Evolutionary conservation across 2,888 invertebrate species (phyloP).

Genomic region (Callosobruchus maculatus): DNA sequence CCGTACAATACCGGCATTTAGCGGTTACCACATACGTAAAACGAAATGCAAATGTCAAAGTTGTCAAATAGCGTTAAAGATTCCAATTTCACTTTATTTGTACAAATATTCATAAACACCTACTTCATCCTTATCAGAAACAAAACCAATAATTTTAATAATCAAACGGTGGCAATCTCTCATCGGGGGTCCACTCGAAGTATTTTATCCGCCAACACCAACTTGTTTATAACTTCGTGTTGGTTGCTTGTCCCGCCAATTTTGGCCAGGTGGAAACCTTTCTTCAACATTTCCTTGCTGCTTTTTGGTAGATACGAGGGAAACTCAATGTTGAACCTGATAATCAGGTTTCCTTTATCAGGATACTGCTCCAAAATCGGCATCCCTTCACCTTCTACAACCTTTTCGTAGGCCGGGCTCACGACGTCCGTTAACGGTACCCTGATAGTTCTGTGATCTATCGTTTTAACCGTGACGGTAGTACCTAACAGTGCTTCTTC

Average conservation of each 20-base stretch:
- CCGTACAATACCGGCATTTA: no score
- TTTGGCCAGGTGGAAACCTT: slow-evolving; percentile 44
- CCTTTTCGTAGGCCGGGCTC: slow-evolving; percentile 64
- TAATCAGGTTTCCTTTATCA: slow-evolving; percentile 65
- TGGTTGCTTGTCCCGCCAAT: slow-evolving; percentile 35
- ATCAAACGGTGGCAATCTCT: slow-evolving; percentile 40
- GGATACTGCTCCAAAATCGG: slow-evolving; percentile 61
- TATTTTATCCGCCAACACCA: slow-evolving; percentile 48
- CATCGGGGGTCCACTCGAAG: slow-evolving; percentile 44
- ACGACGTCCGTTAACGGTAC: slow-evolving; percentile 71
- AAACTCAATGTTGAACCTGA: slow-evolving; percentile 62
- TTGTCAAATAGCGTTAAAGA: no score
- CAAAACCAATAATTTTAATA: no score
- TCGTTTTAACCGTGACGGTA: slow-evolving; percentile 61
- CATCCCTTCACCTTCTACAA: slow-evolving; percentile 69
- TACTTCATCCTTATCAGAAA: no score
- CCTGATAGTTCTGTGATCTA: slow-evolving; percentile 67
- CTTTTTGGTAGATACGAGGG: slow-evolving; percentile 54
- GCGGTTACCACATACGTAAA: no score
- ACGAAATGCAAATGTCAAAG: no score
- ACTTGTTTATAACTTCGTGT: slow-evolving; percentile 46
- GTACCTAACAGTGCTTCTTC: slow-evolving; percentile 71
- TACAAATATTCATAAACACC: no score
- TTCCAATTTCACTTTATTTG: no score
- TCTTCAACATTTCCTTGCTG: slow-evolving; percentile 46